phyloP scores from a whole-genome alignment of 2,113 vertebrate genomes.

The Donacobius atricapilla region DNA sequence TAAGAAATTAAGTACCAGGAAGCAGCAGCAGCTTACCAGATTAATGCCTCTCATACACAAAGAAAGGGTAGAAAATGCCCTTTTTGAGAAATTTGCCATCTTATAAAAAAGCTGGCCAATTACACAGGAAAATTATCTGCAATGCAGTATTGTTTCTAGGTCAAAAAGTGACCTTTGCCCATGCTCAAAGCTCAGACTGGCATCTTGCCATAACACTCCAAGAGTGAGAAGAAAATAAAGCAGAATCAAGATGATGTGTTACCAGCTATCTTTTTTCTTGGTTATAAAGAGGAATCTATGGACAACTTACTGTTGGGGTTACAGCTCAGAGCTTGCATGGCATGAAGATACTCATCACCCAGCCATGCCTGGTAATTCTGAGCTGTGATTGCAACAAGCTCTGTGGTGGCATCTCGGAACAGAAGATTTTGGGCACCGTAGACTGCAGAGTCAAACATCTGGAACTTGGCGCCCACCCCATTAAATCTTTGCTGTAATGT shows the following conservation, averaged over 20 bases:
- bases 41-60: neutral
- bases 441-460: constrained; percentile 81
- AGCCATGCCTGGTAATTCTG: constrained; percentile 85
- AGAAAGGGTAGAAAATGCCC: neutral
- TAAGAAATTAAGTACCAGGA: neutral
- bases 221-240: neutral
- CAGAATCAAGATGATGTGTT: neutral
- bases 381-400: constrained; percentile 66
- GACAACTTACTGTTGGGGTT: constrained; percentile 73
- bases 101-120: neutral
- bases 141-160: neutral
- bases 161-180: neutral
- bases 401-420: constrained; percentile 82
- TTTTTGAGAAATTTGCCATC: no score
- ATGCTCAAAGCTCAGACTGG: neutral
- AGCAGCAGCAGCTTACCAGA: neutral
- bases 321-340: constrained; percentile 84
- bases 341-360: constrained; percentile 77
- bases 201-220: neutral
- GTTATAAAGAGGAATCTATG: neutral
- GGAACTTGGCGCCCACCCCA: constrained; percentile 72
- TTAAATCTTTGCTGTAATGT: constrained; percentile 69
- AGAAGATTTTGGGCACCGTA: constrained; percentile 78
- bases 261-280: neutral
- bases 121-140: neutral